Evolutionary conservation across 1,140 invertebrate species (phyloP), one percentile per base, ranked within the genome.

Genomic region (Amphibalanus amphitrite): DNA sequence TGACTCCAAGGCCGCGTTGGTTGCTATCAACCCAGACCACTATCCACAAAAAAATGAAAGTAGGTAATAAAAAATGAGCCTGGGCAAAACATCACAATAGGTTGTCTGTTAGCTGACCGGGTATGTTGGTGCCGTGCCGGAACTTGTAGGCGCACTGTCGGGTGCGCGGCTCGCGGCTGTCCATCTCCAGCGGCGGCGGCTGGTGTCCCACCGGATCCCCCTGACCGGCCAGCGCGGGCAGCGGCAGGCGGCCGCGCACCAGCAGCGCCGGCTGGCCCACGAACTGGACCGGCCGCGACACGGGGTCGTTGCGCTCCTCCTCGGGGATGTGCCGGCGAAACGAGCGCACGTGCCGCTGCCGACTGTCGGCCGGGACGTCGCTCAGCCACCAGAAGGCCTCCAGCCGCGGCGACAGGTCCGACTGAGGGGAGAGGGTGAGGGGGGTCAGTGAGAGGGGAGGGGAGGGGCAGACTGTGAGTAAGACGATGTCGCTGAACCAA

Each of bases 81-180:
- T 8, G 6, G 17, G 38, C 38, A 6, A 17, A 38, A 6, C 38
- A 38, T 38, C 38, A 38, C 6, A 6, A 17, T 17, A 38, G 6
- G 38, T 6, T 17, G 38, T 38, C 6, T 38, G 33, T 38, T 15
- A 38, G 4, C 33, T 4, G 4, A 59, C 47, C 47, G 10, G 47
- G 47, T 59, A 59, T 59, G 71, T 20, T 38, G 72, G 40, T 70
- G 73, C 64, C 69, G 69, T 28, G 73, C 72, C 64, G 69, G 73
- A 25, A 47, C 33, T 29, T 64, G 71, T 69, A 20, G 71, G 65
- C 28, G 69, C 38, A 25, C 65, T 72, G 26, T 40, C 28, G 30
- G 72, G 13, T 72, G 68, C 28, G 69, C 30, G 25, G 72, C 71
- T 23, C 71, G 68, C 25, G 29, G 70, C 13, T 23, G 10, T 59